Evolutionary conservation across 2,113 vertebrate genomes (phyloP).

Genomic region (Boulengerochromis microlepis): DNA sequence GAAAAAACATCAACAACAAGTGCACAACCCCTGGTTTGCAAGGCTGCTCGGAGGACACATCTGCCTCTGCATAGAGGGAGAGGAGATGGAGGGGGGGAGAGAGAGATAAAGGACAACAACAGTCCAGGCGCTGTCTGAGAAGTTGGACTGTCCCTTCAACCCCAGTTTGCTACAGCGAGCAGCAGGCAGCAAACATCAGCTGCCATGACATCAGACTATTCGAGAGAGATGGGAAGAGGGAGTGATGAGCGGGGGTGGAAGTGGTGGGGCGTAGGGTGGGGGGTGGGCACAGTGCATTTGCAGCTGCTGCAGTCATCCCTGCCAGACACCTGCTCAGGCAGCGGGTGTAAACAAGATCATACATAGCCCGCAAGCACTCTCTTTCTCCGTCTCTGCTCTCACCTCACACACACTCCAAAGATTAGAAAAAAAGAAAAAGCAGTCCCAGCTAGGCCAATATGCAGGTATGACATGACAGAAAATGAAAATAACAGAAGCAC

Average conservation of each 20-base stretch:
- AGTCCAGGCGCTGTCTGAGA: constrained; percentile 10
- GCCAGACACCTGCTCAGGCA: constrained; percentile 49
- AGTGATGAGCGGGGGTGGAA: not conserved
- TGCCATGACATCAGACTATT: constrained; percentile 58
- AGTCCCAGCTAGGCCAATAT: not conserved
- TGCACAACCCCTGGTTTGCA: not conserved
- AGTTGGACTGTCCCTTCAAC: constrained; percentile 22
- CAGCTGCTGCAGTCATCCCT: constrained; percentile 57
- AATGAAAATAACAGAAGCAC: not conserved
- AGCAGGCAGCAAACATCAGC: constrained; percentile 30
- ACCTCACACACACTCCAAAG: not conserved
- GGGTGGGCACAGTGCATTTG: not conserved
- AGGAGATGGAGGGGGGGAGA: rapidly evolving
- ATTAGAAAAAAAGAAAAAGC: not conserved
- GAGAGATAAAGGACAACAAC: not conserved
- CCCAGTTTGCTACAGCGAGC: not conserved
- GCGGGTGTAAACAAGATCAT: constrained; percentile 16
- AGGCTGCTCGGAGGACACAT: constrained; percentile 2
- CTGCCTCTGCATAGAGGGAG: not conserved
- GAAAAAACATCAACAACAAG: not conserved
- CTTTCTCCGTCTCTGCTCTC: not conserved
- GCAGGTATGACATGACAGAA: not conserved
- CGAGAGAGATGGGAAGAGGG: constrained; percentile 5
- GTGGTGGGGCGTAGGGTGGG: not conserved
- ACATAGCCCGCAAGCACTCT: constrained; percentile 4